Percentiles rank a stretch among this genome's conserved stretches.
These are phyloP conservation scores for Podarcis raffonei DNA, from an alignment of 2,113 vertebrate species.

Conservation along the genomic window DNA sequence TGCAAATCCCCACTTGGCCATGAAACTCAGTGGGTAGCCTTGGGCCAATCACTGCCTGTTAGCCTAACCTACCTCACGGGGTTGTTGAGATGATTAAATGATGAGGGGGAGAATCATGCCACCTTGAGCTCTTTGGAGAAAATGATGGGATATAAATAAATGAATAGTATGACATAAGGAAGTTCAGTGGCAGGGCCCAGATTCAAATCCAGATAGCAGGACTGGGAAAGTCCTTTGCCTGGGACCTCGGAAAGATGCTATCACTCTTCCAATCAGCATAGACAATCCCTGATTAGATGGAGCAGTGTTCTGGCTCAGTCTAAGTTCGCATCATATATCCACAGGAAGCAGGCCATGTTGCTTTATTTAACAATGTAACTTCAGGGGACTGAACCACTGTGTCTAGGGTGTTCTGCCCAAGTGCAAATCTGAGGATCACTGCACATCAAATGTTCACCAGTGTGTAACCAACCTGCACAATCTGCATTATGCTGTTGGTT, in stretches of 20 bases:
- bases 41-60: no score
- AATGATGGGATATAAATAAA: no score
- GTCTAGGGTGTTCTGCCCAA: background rate
- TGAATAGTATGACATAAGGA: background rate
- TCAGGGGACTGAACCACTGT: background rate
- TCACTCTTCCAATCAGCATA: background rate
- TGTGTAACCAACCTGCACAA: constrained; percentile 3
- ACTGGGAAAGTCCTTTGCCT: background rate
- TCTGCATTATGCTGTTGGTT: background rate
- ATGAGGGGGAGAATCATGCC: no score
- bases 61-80: no score
- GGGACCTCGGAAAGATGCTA: background rate
- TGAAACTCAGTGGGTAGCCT: no score
- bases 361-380: background rate
- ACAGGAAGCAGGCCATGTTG: background rate
- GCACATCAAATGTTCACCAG: constrained; percentile 1
- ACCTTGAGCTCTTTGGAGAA: no score
- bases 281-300: background rate
- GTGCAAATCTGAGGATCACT: background rate
- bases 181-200: background rate
- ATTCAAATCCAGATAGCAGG: background rate
- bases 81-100: no score
- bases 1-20: no score
- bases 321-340: background rate
- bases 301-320: background rate